These are phyloP conservation scores for Phengaris arion DNA, from an alignment of 2,888 invertebrate species.

Conservation along the genomic window DNA sequence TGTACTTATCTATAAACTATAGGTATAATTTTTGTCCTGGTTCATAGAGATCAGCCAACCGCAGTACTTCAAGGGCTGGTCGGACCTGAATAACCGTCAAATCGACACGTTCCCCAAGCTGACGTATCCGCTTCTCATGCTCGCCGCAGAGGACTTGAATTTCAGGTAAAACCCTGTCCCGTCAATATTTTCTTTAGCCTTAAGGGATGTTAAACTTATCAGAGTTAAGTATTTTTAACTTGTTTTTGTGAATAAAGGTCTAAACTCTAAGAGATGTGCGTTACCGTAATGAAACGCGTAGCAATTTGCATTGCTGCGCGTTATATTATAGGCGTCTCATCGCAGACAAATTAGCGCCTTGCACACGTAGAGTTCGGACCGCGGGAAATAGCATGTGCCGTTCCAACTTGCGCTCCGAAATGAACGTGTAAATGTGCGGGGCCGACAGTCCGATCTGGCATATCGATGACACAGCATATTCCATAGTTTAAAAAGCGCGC, in stretches of 20 bases:
- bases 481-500: too few species aligned
- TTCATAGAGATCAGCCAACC: conserved; percentile 54
- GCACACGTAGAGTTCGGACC: background rate
- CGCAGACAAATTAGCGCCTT: too few species aligned
- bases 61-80: conserved; percentile 60
- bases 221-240: too few species aligned
- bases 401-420: too few species aligned
- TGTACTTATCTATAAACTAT: background rate
- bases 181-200: too few species aligned
- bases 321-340: background rate
- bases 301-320: background rate
- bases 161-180: conserved; percentile 47
- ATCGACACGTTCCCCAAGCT: conserved; percentile 65
- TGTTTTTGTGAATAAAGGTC: too few species aligned
- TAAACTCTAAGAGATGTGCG: too few species aligned
- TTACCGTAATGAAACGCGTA: background rate
- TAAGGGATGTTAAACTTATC: too few species aligned
- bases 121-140: conserved; percentile 61
- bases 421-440: too few species aligned
- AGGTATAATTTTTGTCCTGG: background rate
- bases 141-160: conserved; percentile 57
- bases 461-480: too few species aligned
- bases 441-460: too few species aligned
- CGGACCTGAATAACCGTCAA: conserved; percentile 56
- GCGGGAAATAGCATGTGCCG: too few species aligned